phyloP scores from a whole-genome alignment of 1,140 invertebrate species.

The Orius insidiosus region DNA sequence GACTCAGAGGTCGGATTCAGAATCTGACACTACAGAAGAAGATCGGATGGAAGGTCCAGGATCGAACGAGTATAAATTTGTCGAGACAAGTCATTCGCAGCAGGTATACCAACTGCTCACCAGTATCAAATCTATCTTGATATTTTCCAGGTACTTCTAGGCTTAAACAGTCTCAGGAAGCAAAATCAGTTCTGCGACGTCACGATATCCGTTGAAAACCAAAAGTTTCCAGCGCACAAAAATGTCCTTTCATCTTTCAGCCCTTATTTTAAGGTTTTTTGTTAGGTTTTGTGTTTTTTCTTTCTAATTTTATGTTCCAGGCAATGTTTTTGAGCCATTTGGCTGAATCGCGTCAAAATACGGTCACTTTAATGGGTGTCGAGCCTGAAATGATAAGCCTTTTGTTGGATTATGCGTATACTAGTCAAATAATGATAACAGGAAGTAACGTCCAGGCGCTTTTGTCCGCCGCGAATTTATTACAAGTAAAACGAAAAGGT shows the following conservation, averaged over 20 bases:
- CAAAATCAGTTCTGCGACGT: slow-evolving; percentile 53
- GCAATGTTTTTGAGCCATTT: slow-evolving; percentile 39
- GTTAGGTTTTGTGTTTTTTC: slow-evolving; percentile 25
- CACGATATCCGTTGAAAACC: slow-evolving; percentile 63
- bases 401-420: slow-evolving; percentile 38
- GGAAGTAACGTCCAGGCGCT: slow-evolving; percentile 34
- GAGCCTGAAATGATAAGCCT: slow-evolving; percentile 30
- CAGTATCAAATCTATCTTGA: too few relatives aligned
- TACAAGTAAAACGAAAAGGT: slow-evolving; percentile 30
- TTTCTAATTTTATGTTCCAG: slow-evolving; percentile 28
- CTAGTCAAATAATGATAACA: slow-evolving; percentile 31
- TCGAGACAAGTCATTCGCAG: slow-evolving; percentile 22
- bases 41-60: slow-evolving; percentile 19
- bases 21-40: slow-evolving; percentile 17
- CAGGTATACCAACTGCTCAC: too few relatives aligned
- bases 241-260: slow-evolving; percentile 81
- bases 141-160: slow-evolving; percentile 28
- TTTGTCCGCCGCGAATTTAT: slow-evolving; percentile 37
- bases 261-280: slow-evolving; percentile 77
- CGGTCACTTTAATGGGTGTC: slow-evolving; percentile 34
- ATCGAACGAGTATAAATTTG: slow-evolving; percentile 24
- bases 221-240: slow-evolving; percentile 78
- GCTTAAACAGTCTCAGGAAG: slow-evolving; percentile 32
- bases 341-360: slow-evolving; percentile 21
- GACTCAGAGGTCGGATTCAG: slow-evolving; percentile 16